phyloP scores from a whole-genome alignment of 2,888 invertebrate species.

The Molorchus minor region DNA sequence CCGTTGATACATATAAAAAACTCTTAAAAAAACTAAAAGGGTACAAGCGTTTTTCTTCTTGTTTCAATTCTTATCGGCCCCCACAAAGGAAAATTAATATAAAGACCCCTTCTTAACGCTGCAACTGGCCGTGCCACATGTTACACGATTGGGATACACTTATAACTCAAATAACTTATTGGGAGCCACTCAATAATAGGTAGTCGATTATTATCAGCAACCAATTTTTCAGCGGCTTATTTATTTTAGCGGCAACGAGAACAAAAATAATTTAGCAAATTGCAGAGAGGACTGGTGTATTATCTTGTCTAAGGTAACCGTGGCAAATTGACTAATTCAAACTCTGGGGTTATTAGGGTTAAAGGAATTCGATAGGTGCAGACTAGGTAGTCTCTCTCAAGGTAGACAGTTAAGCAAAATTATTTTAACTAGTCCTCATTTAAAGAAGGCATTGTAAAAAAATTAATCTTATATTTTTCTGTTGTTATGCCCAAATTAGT shows the following conservation, averaged over 20 bases:
- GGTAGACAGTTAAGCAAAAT: neutral
- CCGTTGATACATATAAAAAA: no score
- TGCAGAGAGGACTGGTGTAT: neutral
- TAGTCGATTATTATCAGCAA: conserved; percentile 15
- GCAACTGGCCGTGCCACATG: conserved; percentile 22
- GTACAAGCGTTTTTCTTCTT: conserved; percentile 9
- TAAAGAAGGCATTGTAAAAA: no score
- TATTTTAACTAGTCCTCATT: no score
- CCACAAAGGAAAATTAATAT: conserved; percentile 30
- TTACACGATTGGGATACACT: conserved; percentile 25
- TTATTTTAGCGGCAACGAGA: conserved; percentile 7
- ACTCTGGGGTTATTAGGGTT: neutral
- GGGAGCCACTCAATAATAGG: conserved; percentile 20
- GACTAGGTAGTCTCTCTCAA: no score
- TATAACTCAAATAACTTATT: conserved; percentile 24
- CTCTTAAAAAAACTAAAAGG: no score
- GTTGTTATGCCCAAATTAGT: no score
- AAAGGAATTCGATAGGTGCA: neutral
- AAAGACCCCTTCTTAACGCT: conserved; percentile 24
- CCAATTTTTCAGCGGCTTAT: conserved; percentile 27
- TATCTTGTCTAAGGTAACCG: conserved; percentile 4
- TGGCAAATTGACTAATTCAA: neutral
- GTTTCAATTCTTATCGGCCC: neutral
- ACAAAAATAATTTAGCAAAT: conserved; percentile 17
- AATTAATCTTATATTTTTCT: no score